Percentiles rank a stretch among this genome's conserved stretches.
phyloP scores from a whole-genome alignment of 2,797 vertebrate genomes.

The Sebastes itinus region DNA sequence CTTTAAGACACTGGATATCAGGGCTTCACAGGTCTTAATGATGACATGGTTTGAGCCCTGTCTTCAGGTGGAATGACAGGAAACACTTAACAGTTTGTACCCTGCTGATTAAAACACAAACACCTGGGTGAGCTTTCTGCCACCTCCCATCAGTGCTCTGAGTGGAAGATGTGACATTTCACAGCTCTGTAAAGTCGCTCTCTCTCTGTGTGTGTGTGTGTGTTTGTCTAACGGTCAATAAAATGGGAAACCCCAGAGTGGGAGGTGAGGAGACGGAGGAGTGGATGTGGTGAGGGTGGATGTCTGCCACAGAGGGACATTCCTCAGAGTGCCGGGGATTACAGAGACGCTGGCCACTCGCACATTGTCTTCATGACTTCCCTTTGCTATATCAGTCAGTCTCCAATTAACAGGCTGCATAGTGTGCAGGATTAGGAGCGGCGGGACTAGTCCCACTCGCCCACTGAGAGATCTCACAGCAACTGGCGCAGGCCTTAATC shows the following conservation, averaged over 20 bases:
- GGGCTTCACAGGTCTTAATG: neutral
- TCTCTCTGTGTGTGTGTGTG: conserved; percentile 10
- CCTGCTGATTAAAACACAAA: conserved; percentile 59
- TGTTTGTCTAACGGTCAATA: conserved; percentile 15
- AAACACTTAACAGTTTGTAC: conserved; percentile 20
- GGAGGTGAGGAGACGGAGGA: neutral
- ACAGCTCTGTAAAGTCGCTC: conserved; percentile 39
- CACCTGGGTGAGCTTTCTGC: conserved; percentile 48
- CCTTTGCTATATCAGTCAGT: conserved; percentile 60
- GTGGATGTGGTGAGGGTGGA: conserved; percentile 20
- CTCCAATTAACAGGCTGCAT: conserved; percentile 74
- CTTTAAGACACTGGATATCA: neutral
- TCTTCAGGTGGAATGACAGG: conserved; percentile 8
- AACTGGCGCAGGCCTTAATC: conserved; percentile 72
- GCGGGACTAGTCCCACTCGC: conserved; percentile 40
- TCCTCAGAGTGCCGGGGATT: conserved; percentile 66
- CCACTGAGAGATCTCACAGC: conserved; percentile 52
- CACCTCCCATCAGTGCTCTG: conserved; percentile 27
- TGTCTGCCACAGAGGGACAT: conserved; percentile 51
- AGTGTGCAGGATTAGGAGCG: conserved; percentile 70
- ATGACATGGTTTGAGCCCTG: neutral
- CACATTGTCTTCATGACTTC: conserved; percentile 62
- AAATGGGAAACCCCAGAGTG: conserved; percentile 7
- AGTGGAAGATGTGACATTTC: conserved; percentile 52
- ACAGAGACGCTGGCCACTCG: conserved; percentile 52